Base-by-base conservation (phyloP, 2,888 invertebrate species). In the Lasioglossum zephyrum region DNA sequence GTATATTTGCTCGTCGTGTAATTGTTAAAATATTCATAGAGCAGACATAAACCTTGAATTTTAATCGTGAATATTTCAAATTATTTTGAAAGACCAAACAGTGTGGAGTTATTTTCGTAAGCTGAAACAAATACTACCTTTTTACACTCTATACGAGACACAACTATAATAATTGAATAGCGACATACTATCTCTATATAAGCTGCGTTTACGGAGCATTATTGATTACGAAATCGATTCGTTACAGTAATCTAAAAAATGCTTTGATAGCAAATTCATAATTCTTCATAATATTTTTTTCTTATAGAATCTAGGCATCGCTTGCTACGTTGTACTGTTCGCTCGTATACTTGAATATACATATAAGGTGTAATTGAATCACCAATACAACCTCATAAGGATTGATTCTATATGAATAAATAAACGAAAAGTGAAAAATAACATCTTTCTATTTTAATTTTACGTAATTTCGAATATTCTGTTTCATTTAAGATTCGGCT, bases 251-350 rank as follows among this genome's bases (percentile, higher is more conserved):
- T 74, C n/a, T 26, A 57, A 60, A n/a, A 53, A n/a, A 22, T 9
- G n/a, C 26, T 31, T n/a, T 26, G 4, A 31, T 47, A 66, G 41
- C 66, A 22, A 80, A 49, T 39, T 11, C 47, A 39, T 18, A 36
- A 4, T 69, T 69, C 22, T 22, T 69, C 9, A 69, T 9, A 22
- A 9, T 39, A 39, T 69, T 36, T 69, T 36, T 39, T 39, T 36
- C 39, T 22, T 4, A 22, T 39, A 69, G 69, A 69, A 39, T 22
- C 16, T 69, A 69, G 69, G 22, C 39, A 69, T 39, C 39, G 69
- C 69, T 69, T 69, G 69, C 69, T 39, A 69, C 36, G 39, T 39
- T 39, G 36, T 69, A 69, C 69, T 69, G 39, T 69, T 69, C 39
- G 36, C 66, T 69, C 18, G 36, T 39, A 69, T 36, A 69, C 36